Percentiles rank a stretch among this genome's conserved stretches.
Evolutionary conservation across 2,888 invertebrate genomes (phyloP).

Genomic region (Lucinisca nassula): DNA sequence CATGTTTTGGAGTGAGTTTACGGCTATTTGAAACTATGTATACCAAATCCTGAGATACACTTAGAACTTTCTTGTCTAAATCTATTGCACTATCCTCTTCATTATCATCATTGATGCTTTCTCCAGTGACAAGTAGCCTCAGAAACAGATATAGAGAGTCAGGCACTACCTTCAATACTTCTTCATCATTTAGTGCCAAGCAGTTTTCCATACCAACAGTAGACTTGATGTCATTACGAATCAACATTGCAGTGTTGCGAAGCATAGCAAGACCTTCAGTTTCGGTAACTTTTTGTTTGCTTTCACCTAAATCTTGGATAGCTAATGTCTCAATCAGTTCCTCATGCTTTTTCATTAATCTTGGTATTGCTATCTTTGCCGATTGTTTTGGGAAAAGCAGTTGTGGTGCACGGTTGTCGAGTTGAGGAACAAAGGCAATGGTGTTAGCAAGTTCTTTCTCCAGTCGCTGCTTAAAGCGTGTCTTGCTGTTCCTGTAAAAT

Average conservation of each 20-base stretch:
- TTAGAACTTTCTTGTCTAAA: conserved; percentile 3
- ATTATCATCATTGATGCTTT: not conserved
- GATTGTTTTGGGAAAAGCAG: not conserved
- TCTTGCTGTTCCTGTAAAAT: not conserved
- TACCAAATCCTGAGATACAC: not conserved
- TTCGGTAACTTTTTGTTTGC: not conserved
- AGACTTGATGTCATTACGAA: not conserved
- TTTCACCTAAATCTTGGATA: not conserved
- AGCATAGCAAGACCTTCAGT: not conserved
- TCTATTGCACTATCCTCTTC: not conserved
- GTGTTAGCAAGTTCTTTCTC: not conserved
- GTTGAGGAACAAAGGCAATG: not conserved
- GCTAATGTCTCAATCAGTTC: conserved; percentile 4
- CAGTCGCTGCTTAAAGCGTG: not conserved
- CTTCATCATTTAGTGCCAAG: not conserved
- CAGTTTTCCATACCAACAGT: conserved; percentile 11
- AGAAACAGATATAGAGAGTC: not conserved
- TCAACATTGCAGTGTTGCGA: not conserved
- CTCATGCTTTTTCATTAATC: not conserved
- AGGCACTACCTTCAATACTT: not conserved
- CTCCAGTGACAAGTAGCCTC: not conserved
- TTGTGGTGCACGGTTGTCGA: not conserved
- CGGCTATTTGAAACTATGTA: not conserved
- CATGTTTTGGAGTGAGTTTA: conserved; percentile 30
- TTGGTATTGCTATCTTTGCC: not conserved